Base-by-base conservation (phyloP, 2,113 vertebrate genomes). In the Notarius quadriscutis region DNA sequence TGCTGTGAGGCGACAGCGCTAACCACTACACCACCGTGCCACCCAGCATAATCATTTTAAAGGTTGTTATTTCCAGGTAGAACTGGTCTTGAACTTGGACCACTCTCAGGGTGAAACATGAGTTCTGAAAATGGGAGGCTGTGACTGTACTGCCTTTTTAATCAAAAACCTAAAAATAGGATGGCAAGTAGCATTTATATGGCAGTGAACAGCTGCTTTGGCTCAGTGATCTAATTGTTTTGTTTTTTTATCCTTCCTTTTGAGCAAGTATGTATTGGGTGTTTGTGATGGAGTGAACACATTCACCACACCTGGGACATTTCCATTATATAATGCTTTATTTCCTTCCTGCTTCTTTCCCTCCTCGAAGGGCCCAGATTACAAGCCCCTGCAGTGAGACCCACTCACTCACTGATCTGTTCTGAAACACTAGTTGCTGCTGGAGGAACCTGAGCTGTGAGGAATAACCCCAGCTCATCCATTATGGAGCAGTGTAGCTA, bases 401-500 rank as follows among this genome's bases (percentile, higher is more conserved):
- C 67, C 71, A 62, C 81, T 22, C 77, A 34, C 83, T 82, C n/a
- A 0, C 22, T 84, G 86, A 82, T 79, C 86, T 84, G 57, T 77
- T 80, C 75, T 85, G 83, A 86, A 89, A 83, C 87, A 62, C n/a
- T 79, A 71, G 91, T 84, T 65, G 90, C 89, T 58, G 87, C 87
- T 81, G 84, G 51, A 75, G 91, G 86, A 92, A 93, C 91, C 86
- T 74, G 89, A 93, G 81, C 91, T 84, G 30, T 75, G 86, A 85
- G 83, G 84, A 87, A 48, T 84, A 83, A 90, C 89, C 92, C 58
- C 51, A 79, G 79, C 57, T 55, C 75, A 92, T 95, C 88, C 78
- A 94, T 95, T 94, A 95, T 95, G 87, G 90, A 95, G 92, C 91
- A 93, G 90, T 71, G 86, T 74, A 34, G 81, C 88, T 84, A 85